Evolutionary conservation across 2,888 invertebrate genomes (phyloP).

Genomic region (Tetragnatha montana): DNA sequence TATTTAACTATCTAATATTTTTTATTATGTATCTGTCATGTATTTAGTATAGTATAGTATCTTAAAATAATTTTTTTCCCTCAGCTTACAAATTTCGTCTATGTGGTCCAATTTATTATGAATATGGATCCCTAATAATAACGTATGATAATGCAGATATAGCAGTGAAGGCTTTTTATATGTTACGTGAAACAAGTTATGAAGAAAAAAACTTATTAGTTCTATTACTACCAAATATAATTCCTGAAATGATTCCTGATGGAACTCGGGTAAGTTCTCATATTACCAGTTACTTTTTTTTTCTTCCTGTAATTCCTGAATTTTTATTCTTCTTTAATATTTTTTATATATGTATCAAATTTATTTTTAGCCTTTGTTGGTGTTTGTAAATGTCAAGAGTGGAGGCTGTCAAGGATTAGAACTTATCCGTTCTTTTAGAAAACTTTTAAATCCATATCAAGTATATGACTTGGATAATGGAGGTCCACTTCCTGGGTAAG

Average conservation of each 20-base stretch:
- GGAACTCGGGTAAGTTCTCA: conserved; percentile 72
- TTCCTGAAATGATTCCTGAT: conserved; percentile 90
- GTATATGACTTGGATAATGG: conserved; percentile 99
- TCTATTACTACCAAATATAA: conserved; percentile 96
- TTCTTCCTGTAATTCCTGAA: neutral
- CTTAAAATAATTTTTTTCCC: conserved; percentile 73
- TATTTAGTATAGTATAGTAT: neutral
- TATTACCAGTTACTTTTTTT: neutral
- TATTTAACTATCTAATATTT: neutral
- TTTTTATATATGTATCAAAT: neutral
- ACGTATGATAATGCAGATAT: conserved; percentile 94
- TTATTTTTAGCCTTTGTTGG: conserved; percentile 89
- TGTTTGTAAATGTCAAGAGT: conserved; percentile 99
- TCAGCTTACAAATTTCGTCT: conserved; percentile 93
- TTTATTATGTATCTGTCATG: neutral
- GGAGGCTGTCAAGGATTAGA: conserved; percentile 99
- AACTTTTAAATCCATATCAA: conserved; percentile 99
- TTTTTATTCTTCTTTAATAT: neutral
- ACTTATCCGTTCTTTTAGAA: conserved; percentile 97
- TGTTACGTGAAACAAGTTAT: conserved; percentile 92
- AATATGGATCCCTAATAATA: conserved; percentile 99
- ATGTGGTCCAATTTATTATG: conserved; percentile 99
- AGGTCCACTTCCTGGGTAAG: conserved; percentile 97
- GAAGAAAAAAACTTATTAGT: conserved; percentile 98
- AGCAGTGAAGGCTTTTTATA: conserved; percentile 95